A percentile compares a stretch with the other conserved stretches of the same genome.
These are phyloP conservation scores for Archaeoteleia sp. DNA, from an alignment of 2,888 invertebrate genomes.

Conservation along the genomic window DNA sequence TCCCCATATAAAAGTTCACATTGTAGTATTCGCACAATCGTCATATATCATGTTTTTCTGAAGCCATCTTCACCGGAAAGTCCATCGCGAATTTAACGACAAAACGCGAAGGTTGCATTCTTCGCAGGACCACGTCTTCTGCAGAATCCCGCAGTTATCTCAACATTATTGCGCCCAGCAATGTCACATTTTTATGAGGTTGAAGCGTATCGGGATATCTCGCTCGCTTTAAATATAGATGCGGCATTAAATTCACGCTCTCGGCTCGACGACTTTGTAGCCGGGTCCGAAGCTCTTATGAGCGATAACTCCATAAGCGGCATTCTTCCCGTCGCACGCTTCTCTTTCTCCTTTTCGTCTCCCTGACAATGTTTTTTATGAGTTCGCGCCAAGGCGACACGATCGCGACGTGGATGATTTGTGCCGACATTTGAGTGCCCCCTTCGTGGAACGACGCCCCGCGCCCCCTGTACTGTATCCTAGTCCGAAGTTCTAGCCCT, in stretches of 20 bases:
- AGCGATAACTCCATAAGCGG: constrained; percentile 39
- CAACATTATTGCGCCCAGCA: background rate
- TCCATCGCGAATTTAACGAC: too few species aligned
- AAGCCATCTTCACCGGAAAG: constrained; percentile 1
- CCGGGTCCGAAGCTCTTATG: constrained; percentile 8
- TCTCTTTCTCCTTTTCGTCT: constrained; percentile 26
- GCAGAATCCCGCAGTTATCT: background rate
- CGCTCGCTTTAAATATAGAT: constrained; percentile 29
- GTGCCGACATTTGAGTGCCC: constrained; percentile 43
- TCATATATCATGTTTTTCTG: constrained; percentile 33
- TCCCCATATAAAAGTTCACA: constrained; percentile 33
- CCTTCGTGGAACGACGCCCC: constrained; percentile 25
- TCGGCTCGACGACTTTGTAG: background rate
- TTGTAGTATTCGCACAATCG: constrained; percentile 15
- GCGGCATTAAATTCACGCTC: constrained; percentile 18
- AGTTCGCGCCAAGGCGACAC: constrained; percentile 17
- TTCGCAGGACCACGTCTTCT: too few species aligned
- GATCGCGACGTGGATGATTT: constrained; percentile 25
- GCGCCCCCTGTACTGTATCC: too few species aligned
- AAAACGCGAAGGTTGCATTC: too few species aligned
- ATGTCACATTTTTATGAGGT: background rate
- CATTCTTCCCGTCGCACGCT: constrained; percentile 15
- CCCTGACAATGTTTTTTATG: constrained; percentile 23
- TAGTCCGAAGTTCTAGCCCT: too few species aligned
- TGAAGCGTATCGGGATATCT: constrained; percentile 6